Base-by-base conservation (phyloP, 2,113 vertebrate genomes). In the Scomber japonicus region DNA sequence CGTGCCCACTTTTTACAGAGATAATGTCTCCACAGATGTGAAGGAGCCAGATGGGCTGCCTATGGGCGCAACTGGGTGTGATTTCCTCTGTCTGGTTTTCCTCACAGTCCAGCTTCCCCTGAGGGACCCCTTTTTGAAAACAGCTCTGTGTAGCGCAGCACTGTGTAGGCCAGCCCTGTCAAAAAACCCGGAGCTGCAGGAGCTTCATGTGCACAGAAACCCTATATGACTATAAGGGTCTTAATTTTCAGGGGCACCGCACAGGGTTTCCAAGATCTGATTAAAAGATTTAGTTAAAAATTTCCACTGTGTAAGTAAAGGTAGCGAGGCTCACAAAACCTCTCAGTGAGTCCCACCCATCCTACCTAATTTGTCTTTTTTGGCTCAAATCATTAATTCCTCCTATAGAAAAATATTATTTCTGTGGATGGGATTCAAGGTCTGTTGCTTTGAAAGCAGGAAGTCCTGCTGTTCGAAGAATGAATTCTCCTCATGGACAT, bases 41-140 rank as follows among this genome's bases (percentile, higher is more conserved):
- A 81, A 60, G 50, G 63, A 85, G 55, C 82, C 85, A 90, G 81
- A 90, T 91, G 79, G 66, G 88, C 79, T 75, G 78, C 81, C 64
- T 13, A 74, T 64, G 77, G 86, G 84, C 40, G 63, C 83, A 90
- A 90, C 85, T 94, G 92, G 93, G 93, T 92, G 88, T 90, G 89
- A 93, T 91, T 94, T 94, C 88, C 89, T 93, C 90, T 92, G 91
- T 93, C 91, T 92, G 92, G 86, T 89, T 95, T 93, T 83, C 94
- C 94, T 93, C 92, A 80, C 88, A 93, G 92, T 77, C 92, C 93
- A 68, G 91, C 85, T 93, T 90, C 94, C 92, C 94, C 94, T 69
- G 19, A 81, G 83, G 93, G 93, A 94, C 94, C 93, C 91, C 82
- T 66, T 85, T 90, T 82, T 83, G 75, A 92, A 94, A 89, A 87